Base-by-base conservation (phyloP, 2,888 invertebrate genomes). In the Sabatieria punctata region DNA sequence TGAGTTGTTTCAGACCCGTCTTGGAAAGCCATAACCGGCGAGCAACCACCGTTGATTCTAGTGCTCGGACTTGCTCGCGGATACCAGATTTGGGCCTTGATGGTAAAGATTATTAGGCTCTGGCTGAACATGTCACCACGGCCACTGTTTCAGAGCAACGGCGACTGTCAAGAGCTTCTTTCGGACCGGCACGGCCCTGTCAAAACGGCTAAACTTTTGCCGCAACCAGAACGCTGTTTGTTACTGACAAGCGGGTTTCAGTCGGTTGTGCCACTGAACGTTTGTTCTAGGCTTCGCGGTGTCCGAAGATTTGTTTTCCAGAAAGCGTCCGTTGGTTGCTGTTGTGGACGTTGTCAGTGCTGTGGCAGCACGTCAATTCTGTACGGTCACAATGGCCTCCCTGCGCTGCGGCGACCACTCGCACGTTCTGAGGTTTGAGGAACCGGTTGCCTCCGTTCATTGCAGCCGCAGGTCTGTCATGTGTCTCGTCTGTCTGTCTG, bases 141-240 rank as follows among this genome's bases (percentile, higher is more conserved):
- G n/a, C n/a, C n/a, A n/a, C n/a, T n/a, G n/a, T 70, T 71, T 23
- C 68, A 85, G 78, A 81, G 82, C 8, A 82, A 78, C 57, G 91
- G 93, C 22, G 91, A 93, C 65, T 93, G 91, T 1, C 80, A 82
- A 50, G 93, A 93, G 69, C 82, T 93, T 24, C 69, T 95, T 49
- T 89, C 91, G 2, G 85, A 89, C 79, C 75, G 88, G 44, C 88
- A 91, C 68, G 88, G 89, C 45, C 78, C 80, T 52, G 84, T 91
- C 42, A 75, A 78, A 49, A 75, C 79, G 46, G 73, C 91, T 54
- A 78, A 82, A 66, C 74, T 93, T 57, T 73, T 93, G 63, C 86
- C 88, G 8, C 78, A 79, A 48, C 88, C 89, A 22, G 73, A 75
- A 38, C 11, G 22, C 11, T 6, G 38, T 38, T 38, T 11, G 11